Conservation (phyloP, 2,113 vertebrate genomes). For the Lycocorax pyrrhopterus region DNA sequence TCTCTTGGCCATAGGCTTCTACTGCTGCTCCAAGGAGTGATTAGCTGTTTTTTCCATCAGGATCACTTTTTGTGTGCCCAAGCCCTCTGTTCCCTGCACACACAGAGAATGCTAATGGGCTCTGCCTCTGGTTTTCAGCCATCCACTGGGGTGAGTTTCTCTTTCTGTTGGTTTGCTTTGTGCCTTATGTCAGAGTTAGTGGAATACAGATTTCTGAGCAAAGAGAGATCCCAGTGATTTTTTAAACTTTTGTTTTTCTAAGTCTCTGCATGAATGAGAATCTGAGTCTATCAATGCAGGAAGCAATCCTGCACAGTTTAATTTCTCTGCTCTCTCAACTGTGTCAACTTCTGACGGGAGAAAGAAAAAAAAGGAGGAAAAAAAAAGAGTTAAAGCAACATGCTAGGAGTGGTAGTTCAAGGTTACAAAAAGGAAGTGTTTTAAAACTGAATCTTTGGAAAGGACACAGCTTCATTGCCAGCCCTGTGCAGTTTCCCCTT, state of each 20-base stretch:
- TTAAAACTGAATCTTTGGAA: background rate
- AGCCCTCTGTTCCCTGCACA: background rate
- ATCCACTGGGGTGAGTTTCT: background rate
- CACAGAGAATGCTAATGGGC: background rate
- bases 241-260: background rate
- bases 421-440: background rate
- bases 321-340: conserved; percentile 45
- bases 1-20: background rate
- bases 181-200: background rate
- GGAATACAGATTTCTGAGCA: conserved; percentile 9
- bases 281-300: background rate
- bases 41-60: background rate
- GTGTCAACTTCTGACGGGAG: conserved; percentile 4
- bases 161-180: background rate
- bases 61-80: background rate
- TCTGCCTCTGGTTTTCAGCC: background rate
- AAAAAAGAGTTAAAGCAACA: background rate
- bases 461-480: background rate
- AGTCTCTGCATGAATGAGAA: conserved; percentile 7
- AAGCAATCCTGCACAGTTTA: background rate
- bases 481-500: background rate
- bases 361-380: background rate
- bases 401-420: background rate
- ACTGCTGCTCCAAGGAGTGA: background rate
- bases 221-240: background rate